A percentile compares a stretch with the other conserved stretches of the same genome.
Conservation (phyloP, 2,888 invertebrate genomes). For the Zele albiditarsus region DNA sequence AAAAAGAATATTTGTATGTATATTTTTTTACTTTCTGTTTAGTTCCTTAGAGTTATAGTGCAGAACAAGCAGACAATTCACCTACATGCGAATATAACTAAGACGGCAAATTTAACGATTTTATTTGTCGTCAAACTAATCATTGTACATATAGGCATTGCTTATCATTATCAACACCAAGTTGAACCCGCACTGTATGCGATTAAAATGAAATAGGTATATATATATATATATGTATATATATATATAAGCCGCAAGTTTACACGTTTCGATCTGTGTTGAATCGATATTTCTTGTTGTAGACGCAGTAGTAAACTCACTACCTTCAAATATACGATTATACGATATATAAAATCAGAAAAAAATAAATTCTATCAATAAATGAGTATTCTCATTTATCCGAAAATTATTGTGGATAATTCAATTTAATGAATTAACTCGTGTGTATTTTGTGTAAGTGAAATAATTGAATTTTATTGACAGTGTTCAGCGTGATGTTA, state of each 20-base stretch:
- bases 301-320: not conserved
- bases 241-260: not conserved
- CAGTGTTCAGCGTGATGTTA: not conserved
- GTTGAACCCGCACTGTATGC: not conserved
- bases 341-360: not conserved
- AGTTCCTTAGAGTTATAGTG: not conserved
- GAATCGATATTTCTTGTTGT: constrained; percentile 9
- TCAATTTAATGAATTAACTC: not conserved
- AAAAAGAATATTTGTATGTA: not conserved
- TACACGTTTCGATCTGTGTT: constrained; percentile 5
- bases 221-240: not conserved
- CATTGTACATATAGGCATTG: constrained; percentile 15
- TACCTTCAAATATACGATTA: not conserved
- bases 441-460: not conserved
- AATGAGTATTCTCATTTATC: not conserved
- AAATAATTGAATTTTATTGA: not conserved
- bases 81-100: not conserved
- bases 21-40: not conserved
- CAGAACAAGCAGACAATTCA: not conserved
- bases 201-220: constrained; percentile 1
- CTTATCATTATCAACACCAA: constrained; percentile 8
- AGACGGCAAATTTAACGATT: not conserved
- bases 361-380: not conserved
- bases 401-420: not conserved
- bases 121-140: constrained; percentile 8